Base-by-base conservation (phyloP, 2,797 vertebrate genomes). In the Brotula barbata region DNA sequence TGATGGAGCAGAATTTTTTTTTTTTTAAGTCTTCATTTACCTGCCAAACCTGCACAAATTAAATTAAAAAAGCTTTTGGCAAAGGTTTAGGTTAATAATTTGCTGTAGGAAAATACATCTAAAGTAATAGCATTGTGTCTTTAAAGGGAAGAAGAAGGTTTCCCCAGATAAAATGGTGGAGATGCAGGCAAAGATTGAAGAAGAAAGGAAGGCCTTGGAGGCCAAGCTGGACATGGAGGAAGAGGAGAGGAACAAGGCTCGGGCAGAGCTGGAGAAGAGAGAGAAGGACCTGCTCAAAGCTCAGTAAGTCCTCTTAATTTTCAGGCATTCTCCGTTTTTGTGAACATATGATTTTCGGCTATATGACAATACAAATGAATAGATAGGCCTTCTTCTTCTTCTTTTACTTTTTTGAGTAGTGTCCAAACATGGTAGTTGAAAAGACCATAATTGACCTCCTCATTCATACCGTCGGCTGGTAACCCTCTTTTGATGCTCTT, bases 221-320 rank as follows among this genome's bases (percentile, higher is more conserved):
- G 95, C 97, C 56, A 98, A 99, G 74, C 92, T 99, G 57, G 97
- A 99, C 83, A 99, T 99, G 96, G 97, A 99, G 75, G 97, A 99
- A 73, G 97, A 99, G 84, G 97, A 99, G 87, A 92, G 97, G 82
- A 99, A 99, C 88, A 99, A 96, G 89, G 97, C 96, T 6, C 93
- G 95, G 70, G 97, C 97, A 33, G 97, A 99, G 75, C 87, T 99
- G 62, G 97, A 99, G 84, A 98, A 93, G 78, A 93, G 97, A 64
- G 97, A 99, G 77, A 99, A 99, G 71, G 97, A 99, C 71, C 91
- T 99, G 28, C 92, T 98, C 5, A 99, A 99, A 91, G 97, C 96
- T 56, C 97, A 98, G 97, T 99, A 64, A 94, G 97, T 93, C 33
- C 8, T n/a, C 37, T 15, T 13, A 13, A 39, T 7, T 11, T 6